Base-by-base conservation (phyloP, 2,888 invertebrate species). In the Tyria jacobaeae region DNA sequence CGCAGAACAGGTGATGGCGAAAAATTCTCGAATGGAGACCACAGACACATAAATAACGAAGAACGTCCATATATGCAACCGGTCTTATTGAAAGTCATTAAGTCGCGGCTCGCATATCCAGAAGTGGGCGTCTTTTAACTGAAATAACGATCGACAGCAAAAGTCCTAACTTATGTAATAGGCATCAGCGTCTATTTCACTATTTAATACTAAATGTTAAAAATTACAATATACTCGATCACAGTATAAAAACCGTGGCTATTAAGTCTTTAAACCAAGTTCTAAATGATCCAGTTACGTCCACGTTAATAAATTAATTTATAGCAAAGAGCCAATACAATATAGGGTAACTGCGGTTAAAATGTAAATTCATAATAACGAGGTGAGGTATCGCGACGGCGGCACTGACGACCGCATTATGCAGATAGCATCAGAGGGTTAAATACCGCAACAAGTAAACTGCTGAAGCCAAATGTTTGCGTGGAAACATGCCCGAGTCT, bases 401-500 rank as follows among this genome's bases (percentile, higher is more conserved):
- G 79, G 84, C 86, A 79, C 79, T 84, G 86, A 88, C 84, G 89
- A 85, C 87, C 90, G 87, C 91, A 90, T 90, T 92, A 91, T 91
- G 91, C 86, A 88, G 91, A 92, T 92, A 88, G 80, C 86, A 88
- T 88, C 88, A 83, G 83, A 73, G 80, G 85, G 87, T 87, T 89
- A 87, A 90, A 92, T 86, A 87, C 90, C 89, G 92, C 92, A 92
- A 92, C 92, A 92, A 92, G 92, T 92, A 86, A 87, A 87, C 88
- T 84, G 85, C 75, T 83, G 80, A 81, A 85, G 77, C 78, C 73
- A 81, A 82, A 79, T 84, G 81, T 82, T 84, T 76, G 78, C 78
- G 74, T 75, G 73, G 75, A 75, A 80, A 78, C 76, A 76, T 75
- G 70, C 67, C 71, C 70, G 50, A 52, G 17, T 57, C 44, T 65